Base-by-base conservation (phyloP, 2,797 vertebrate genomes). In the Chlorospingus semifuscus region DNA sequence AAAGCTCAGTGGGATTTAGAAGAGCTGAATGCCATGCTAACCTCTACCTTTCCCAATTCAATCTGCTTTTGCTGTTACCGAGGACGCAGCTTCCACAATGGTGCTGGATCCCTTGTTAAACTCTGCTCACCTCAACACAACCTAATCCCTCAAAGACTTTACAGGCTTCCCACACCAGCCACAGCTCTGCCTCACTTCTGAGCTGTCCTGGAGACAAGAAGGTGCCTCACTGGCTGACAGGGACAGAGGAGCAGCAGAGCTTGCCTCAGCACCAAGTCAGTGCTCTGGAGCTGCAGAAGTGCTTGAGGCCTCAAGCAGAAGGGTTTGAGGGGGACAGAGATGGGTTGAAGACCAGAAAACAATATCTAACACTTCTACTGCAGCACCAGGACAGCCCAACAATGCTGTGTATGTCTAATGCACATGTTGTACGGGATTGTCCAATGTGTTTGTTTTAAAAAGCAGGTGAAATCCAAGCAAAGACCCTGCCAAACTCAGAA, bases 181-280 rank as follows among this genome's bases (percentile, higher is more conserved):
- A 52, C 44, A 63, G 70, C 66, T 91, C 66, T 65, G 74, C 66
- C 69, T 82, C 78, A 34, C 42, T 66, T 72, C 46, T 29, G 66
- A 92, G 84, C 26, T 83, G 59, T 91, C 84, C 29, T 86, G 72
- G 72, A 88, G 86, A 77, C 64, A 59, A 80, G 68, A 27, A 85
- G 78, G 49, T 70, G 47, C 47, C 50, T 56, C 0, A 0, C 42
- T 53, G 52, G 72, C 77, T 72, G 65, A 42, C 52, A 36, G 61
- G 44, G 83, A 30, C 16, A n/a, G 53, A 55, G 29, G 3, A 63
- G 63, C 68, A 91, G 63, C 50, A 26, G 0, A 59, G 23, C 49
- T 56, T 55, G 53, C 70, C 75, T 56, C 3, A 4, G 82, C 29
- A 7, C 42, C 30, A 11, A 30, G 72, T 19, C 87, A 47, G 15